These are phyloP conservation scores for Acanthosepion pharaonis DNA, from an alignment of 2,888 invertebrate species.

Conservation along the genomic window DNA sequence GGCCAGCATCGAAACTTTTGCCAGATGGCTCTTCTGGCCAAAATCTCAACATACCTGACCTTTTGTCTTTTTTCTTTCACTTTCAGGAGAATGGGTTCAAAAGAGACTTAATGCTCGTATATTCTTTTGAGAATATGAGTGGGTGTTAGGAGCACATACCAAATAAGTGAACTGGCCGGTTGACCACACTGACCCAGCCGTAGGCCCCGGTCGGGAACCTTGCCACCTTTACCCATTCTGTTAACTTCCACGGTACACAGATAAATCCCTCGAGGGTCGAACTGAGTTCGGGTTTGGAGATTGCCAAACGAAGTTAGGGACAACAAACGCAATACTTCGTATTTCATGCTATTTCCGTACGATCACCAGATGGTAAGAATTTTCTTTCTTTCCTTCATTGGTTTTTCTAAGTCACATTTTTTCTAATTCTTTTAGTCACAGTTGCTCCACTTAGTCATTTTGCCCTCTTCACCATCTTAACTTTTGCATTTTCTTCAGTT, in stretches of 20 bases:
- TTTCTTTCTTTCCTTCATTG: neutral
- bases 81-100: neutral
- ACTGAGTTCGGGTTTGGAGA: too few relatives aligned
- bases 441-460: too few relatives aligned
- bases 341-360: neutral
- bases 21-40: neutral
- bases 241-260: neutral
- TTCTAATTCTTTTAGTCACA: too few relatives aligned
- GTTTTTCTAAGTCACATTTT: too few relatives aligned
- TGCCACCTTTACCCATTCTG: constrained; percentile 9
- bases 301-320: neutral
- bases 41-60: neutral
- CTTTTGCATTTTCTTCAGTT: too few relatives aligned
- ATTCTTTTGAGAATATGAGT: neutral
- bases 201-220: neutral
- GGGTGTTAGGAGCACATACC: neutral
- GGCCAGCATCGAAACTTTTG: neutral
- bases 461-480: too few relatives aligned
- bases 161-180: neutral
- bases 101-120: neutral
- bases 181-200: constrained; percentile 33
- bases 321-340: neutral
- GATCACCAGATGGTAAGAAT: neutral
- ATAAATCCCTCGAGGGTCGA: neutral
- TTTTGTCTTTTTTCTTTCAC: neutral